Evolutionary conservation across 2,888 invertebrate genomes (phyloP), one percentile per base, ranked within the genome.

Genomic region (Argyresthia albistria): DNA sequence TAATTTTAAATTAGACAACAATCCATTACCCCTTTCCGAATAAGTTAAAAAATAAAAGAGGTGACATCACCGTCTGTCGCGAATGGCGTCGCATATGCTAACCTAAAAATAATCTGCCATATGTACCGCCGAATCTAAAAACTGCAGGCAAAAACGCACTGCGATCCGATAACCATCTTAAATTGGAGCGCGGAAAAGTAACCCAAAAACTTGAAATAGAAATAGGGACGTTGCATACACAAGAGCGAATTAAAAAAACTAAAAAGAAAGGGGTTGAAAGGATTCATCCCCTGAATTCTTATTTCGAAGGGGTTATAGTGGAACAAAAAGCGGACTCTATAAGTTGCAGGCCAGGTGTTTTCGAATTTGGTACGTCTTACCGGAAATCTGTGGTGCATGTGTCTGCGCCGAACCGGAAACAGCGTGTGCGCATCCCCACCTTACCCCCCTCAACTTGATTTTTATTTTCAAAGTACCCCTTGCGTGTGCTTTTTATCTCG

Each of bases 351-450:
- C 86, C 86, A 87, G 86, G 86, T 87, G 86, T 71, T 67, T 69
- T 67, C 57, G 60, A 63, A 72, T 70, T 71, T 65, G 71, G 69
- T 71, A 65, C 73, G 73, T 70, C 77, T 79, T 81, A 71, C 84
- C 84, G 84, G 84, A 84, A 81, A 83, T 86, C 82, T 81, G 80
- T 73, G 78, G 70, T 73, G 76, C 80, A 80, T 80, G 75, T 80
- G 81, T 76, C 78, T 74, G 66, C 58, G 55, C 74, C 71, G 59
- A 64, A 64, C 73, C 84, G 83, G 86, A 86, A 84, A 79, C 82
- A 75, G 67, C 70, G 71, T 61, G 53, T 45, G 52, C 51, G 60
- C 74, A 82, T 82, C 83, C 83, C 80, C 64, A 64, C 69, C 70
- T 72, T 70, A 46, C 46, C 70, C 67, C 61, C 62, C 56, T 55